Base-by-base conservation (phyloP, 2,113 vertebrate species). In the Himantopus leucocephalus region DNA sequence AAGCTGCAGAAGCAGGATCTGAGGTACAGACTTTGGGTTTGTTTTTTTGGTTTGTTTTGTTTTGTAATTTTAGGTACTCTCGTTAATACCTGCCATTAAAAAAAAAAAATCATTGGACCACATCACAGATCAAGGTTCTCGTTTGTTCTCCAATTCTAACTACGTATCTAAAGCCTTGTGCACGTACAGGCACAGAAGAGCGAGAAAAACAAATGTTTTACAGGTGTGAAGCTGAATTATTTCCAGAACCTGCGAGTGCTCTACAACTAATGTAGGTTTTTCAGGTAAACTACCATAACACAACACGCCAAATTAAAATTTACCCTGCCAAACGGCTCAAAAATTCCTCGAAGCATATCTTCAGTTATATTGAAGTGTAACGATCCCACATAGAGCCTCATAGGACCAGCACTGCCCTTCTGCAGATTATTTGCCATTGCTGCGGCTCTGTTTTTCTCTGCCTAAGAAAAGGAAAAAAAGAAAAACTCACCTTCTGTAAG, bases 321-420 rank as follows among this genome's bases (percentile, higher is more conserved):
- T 87, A 99, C 99, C 98, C 99, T 98, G 94, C 99, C 99, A 96
- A 99, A 99, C 0, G 99, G 99, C 82, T 99, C 99, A 94, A 99
- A 99, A 93, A 99, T 99, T 30, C 99, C 99, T 72, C 99, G 98
- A 90, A 99, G 98, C 99, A 99, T 99, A 93, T 99, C 99, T 96
- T 99, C 99, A 4, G 99, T 99, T 97, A 99, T 99, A 95, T 99
- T 99, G 96, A 99, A 99, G 94, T 99, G 99, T 90, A 99, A 97
- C 0, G 99, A 99, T 53, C 99, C 99, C 27, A 99, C 98, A 90
- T 99, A 99, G 29, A 99, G 98, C 73, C 99, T 98, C 99, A 99
- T 99, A 2, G 99, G 99, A 34, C 99, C 99, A 37, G 98, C 98
- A 47, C 97, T 98, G 84, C 99, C 99, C 90, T 99, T 99, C 97